Conservation (phyloP, 2,113 vertebrate species). For the Chaetodon trifascialis region DNA sequence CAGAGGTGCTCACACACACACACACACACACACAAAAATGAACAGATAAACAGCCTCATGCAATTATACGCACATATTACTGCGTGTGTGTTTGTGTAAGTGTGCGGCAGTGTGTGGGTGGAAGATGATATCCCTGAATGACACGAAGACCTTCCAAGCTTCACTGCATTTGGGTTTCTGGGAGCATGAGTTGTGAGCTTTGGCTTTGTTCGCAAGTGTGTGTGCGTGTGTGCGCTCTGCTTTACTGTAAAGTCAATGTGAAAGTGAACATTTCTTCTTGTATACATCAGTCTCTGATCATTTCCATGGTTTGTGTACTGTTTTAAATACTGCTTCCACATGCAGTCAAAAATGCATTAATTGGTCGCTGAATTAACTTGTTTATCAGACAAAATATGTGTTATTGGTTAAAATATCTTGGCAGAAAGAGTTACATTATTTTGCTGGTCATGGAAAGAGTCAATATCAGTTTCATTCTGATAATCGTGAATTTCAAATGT, state of each 20-base stretch:
- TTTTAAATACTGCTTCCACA: not conserved
- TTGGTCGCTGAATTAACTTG: not conserved
- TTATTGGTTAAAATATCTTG: not conserved
- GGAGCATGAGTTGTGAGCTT: not conserved
- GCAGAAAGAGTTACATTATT: not conserved
- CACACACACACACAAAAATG: too few relatives aligned
- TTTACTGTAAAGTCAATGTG: not conserved
- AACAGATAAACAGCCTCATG: constrained; percentile 24
- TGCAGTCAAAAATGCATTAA: not conserved
- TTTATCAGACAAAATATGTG: not conserved
- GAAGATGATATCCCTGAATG: constrained; percentile 17
- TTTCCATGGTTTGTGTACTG: not conserved
- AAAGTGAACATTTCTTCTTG: constrained; percentile 18
- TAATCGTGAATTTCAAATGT: not conserved
- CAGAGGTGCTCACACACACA: constrained; percentile 3
- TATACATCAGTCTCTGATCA: not conserved
- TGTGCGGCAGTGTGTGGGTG: constrained; percentile 38
- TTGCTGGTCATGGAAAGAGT: not conserved
- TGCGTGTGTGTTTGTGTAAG: constrained; percentile 6
- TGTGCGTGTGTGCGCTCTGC: not conserved
- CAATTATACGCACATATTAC: not conserved
- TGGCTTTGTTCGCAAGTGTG: not conserved
- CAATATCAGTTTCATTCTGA: not conserved
- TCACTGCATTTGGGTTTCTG: not conserved
- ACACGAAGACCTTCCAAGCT: not conserved